A percentile compares a stretch with the other conserved stretches of the same genome.
Evolutionary conservation across 2,888 invertebrate genomes (phyloP).

Genomic region (Pseudolycoriella hygida): DNA sequence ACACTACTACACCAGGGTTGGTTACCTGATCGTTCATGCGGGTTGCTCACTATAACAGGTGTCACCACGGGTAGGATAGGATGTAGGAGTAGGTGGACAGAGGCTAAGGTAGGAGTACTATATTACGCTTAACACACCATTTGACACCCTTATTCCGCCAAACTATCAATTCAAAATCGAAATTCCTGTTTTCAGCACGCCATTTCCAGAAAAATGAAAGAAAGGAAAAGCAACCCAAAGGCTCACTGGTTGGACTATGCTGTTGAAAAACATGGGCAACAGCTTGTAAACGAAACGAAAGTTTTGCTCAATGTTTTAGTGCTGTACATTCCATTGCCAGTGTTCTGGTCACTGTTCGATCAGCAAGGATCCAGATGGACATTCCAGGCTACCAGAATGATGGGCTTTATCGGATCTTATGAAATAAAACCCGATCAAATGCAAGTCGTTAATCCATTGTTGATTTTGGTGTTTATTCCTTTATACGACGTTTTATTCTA

Average conservation of each 20-base stretch:
- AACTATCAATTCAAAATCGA: neutral
- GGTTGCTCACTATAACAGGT: too few relatives aligned
- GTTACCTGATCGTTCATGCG: too few relatives aligned
- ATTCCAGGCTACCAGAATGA: conserved; percentile 79
- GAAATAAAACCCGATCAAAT: conserved; percentile 83
- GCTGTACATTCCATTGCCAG: conserved; percentile 68
- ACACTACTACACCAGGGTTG: too few relatives aligned
- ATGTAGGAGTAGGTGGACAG: too few relatives aligned
- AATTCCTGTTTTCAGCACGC: conserved; percentile 24
- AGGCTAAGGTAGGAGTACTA: too few relatives aligned
- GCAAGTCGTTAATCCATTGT: conserved; percentile 78
- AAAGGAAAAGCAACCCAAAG: conserved; percentile 24
- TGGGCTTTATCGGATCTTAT: conserved; percentile 56
- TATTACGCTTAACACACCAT: too few relatives aligned
- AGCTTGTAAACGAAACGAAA: conserved; percentile 64
- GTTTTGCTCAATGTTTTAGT: conserved; percentile 56
- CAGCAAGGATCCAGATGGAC: conserved; percentile 90
- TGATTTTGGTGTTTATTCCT: conserved; percentile 75
- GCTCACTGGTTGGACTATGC: conserved; percentile 87
- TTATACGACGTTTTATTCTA: conserved; percentile 65
- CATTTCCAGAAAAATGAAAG: conserved; percentile 19
- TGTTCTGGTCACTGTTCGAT: conserved; percentile 90
- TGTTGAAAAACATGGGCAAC: conserved; percentile 50
- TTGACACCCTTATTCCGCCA: too few relatives aligned
- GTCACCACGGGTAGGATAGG: too few relatives aligned